These are phyloP conservation scores for Cebidichthys violaceus DNA, from an alignment of 2,113 vertebrate species.

Conservation along the genomic window DNA sequence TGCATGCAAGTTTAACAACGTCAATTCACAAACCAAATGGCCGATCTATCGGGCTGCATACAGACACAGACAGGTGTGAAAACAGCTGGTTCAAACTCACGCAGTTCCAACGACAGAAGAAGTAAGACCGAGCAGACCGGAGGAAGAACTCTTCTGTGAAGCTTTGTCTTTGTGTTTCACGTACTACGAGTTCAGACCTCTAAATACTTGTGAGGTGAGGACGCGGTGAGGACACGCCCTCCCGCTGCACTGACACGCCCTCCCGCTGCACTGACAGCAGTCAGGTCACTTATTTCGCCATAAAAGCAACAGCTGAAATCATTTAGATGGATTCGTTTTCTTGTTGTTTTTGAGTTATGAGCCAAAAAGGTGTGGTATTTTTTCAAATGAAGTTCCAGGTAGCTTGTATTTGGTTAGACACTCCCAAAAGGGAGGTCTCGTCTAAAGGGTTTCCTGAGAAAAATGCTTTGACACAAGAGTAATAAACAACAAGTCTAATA, in stretches of 20 bases:
- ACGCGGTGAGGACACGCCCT: constrained; percentile 62
- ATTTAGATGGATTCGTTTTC: background rate
- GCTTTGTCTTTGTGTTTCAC: constrained; percentile 12
- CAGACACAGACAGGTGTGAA: background rate
- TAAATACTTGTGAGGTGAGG: constrained; percentile 55
- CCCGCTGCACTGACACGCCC: constrained; percentile 2
- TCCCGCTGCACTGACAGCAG: constrained; percentile 7
- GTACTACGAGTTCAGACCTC: constrained; percentile 16
- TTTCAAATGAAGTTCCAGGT: no score
- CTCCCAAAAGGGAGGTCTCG: no score
- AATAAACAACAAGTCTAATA: no score
- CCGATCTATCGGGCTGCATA: no score
- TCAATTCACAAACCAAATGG: background rate
- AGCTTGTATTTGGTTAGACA: no score
- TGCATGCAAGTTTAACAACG: background rate
- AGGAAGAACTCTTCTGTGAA: constrained; percentile 32
- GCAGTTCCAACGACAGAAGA: constrained; percentile 39
- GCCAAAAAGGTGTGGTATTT: no score
- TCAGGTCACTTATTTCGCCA: background rate
- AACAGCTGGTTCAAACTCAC: constrained; percentile 64
- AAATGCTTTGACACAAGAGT: no score
- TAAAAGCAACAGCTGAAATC: background rate
- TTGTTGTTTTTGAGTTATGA: no score
- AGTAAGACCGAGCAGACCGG: constrained; percentile 1
- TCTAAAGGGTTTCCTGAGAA: no score